Base-by-base conservation (phyloP, 2,888 invertebrate species). In the Phorcus lineatus region DNA sequence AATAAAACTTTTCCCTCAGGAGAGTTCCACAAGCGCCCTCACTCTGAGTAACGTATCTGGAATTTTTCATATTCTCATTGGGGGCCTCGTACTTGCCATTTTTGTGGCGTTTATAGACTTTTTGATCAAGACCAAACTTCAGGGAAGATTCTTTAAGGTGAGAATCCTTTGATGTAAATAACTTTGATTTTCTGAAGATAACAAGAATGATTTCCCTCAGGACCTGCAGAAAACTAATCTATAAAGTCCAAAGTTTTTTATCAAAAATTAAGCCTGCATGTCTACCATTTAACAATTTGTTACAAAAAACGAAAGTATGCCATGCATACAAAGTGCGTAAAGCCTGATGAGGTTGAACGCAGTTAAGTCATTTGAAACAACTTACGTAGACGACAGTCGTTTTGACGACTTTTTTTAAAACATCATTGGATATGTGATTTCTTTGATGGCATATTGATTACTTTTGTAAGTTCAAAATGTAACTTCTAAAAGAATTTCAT, bases 1-100 rank as follows among this genome's bases (percentile, higher is more conserved):
- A 13, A 47, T 13, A 11, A 47, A 6, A 6, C 4, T 47, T 62
- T n/a, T 53, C 40, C 77, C 31, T 2, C 79, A 84, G 84, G 84
- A 84, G 13, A 82, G 82, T 36, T 82, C 82, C 31, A 83, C 83
- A 13, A 84, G 83, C 70, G 83, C 86, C 16, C 80, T 86, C 16
- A 83, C 84, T 16, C 78, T 86, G 66, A 85, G 85, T 55, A 85
- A 86, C 78, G 86, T 86, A 31, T 85, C 86, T 47, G 86, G 86
- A 28, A 85, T 86, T 40, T 86, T 86, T 80, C 85, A 86, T 81
- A 85, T 86, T 52, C 81, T 85, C 70, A 84, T 86, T 62, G 84
- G 84, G 16, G 85, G 85, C 6, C 82, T 86, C 55, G 82, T 84
- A 9, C 77, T 85, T 1, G 82, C 85, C 74, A 85, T 86, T 83